Evolutionary conservation across 2,888 invertebrate species (phyloP).

Genomic region (Dicycla oo): DNA sequence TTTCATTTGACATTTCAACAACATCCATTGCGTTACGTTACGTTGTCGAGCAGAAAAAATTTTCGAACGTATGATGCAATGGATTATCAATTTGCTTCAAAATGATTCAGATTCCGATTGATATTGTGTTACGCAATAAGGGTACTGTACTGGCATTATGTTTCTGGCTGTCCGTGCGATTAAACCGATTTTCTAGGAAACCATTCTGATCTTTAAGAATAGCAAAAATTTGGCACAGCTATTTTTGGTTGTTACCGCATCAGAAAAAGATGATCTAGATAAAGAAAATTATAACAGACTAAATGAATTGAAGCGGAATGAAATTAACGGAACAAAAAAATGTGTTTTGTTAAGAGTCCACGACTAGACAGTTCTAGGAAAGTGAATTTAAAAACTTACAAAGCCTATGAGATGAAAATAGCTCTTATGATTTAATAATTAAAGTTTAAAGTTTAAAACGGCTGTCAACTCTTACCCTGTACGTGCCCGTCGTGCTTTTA

Average conservation of each 20-base stretch:
- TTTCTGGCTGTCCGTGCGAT: slow-evolving; percentile 14
- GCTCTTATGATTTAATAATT: background rate
- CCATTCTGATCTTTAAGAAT: slow-evolving; percentile 18
- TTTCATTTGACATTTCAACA: too few species aligned
- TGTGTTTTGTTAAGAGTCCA: background rate
- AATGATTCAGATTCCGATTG: too few species aligned
- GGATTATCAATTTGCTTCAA: too few species aligned
- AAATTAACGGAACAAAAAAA: background rate
- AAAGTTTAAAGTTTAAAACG: slow-evolving; percentile 1
- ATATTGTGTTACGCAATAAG: too few species aligned
- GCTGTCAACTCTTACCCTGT: slow-evolving; percentile 4
- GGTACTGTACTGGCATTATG: too few species aligned
- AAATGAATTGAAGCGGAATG: slow-evolving; percentile 9
- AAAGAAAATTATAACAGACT: slow-evolving; percentile 21
- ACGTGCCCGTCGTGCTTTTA: background rate
- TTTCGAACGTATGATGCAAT: too few species aligned
- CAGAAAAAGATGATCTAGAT: slow-evolving; percentile 48
- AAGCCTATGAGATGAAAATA: slow-evolving; percentile 6
- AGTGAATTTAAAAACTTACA: background rate
- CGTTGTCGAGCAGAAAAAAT: too few species aligned
- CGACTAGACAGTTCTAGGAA: slow-evolving; percentile 6
- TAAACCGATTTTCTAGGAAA: slow-evolving; percentile 36
- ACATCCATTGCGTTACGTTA: too few species aligned
- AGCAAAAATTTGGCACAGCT: slow-evolving; percentile 41
- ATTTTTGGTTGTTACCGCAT: slow-evolving; percentile 27